Evolutionary conservation across 2,797 vertebrate species (phyloP).

Genomic region (Hirundo rustica): DNA sequence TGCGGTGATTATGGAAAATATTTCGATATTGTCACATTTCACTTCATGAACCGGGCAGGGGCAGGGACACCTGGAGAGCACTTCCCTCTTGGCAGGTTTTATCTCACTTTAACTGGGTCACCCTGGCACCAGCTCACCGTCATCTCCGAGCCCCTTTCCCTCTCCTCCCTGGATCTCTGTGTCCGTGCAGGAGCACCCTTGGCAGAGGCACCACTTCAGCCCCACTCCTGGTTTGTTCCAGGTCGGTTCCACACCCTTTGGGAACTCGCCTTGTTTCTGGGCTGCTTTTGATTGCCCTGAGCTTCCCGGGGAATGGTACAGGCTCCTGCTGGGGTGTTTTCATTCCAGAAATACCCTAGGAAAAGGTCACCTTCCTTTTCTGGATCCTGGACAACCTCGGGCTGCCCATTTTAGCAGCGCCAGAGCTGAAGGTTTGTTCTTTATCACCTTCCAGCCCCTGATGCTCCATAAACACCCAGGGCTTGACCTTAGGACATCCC

Average conservation of each 20-base stretch:
- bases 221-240: not conserved
- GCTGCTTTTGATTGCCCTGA: not conserved
- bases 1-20: not conserved
- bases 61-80: not conserved
- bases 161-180: not conserved
- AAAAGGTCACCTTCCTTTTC: too few relatives aligned
- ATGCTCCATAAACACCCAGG: too few relatives aligned
- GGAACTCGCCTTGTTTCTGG: not conserved
- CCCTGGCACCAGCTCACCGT: not conserved
- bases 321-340: too few relatives aligned
- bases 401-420: too few relatives aligned
- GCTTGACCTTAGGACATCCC: too few relatives aligned
- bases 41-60: not conserved
- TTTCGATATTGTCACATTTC: fast-evolving
- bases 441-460: too few relatives aligned
- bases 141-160: not conserved
- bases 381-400: too few relatives aligned
- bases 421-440: too few relatives aligned
- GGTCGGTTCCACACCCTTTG: fast-evolving
- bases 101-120: not conserved
- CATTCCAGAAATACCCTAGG: too few relatives aligned
- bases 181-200: not conserved
- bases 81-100: fast-evolving
- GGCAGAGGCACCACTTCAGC: not conserved
- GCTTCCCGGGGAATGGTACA: not conserved